A percentile compares a stretch with the other conserved stretches of the same genome.
These are phyloP conservation scores for Apotomis capreana DNA, from an alignment of 2,888 invertebrate species.

Conservation along the genomic window DNA sequence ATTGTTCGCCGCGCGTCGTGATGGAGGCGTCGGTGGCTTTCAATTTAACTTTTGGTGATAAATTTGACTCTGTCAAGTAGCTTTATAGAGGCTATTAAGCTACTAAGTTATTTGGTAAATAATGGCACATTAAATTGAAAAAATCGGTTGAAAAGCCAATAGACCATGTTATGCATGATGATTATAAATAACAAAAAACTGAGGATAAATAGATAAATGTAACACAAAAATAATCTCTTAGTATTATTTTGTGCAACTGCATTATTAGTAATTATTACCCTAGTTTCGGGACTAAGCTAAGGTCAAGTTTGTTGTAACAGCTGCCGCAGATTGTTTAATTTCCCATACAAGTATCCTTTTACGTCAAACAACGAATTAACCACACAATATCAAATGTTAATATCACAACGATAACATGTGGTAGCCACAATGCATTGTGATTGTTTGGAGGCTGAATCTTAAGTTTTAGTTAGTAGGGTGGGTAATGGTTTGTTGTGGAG, in stretches of 20 bases:
- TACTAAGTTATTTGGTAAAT: background rate
- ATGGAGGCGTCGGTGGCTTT: constrained; percentile 19
- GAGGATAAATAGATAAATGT: too few species aligned
- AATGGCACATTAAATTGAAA: too few species aligned
- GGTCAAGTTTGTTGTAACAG: constrained; percentile 47
- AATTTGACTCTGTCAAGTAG: constrained; percentile 22
- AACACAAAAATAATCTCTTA: too few species aligned
- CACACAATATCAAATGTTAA: constrained; percentile 68
- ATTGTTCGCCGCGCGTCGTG: constrained; percentile 45
- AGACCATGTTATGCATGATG: too few species aligned
- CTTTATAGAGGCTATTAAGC: background rate
- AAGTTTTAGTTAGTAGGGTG: constrained; percentile 62
- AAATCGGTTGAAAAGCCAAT: too few species aligned
- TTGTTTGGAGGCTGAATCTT: constrained; percentile 66
- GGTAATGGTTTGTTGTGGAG: constrained; percentile 63
- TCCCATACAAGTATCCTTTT: constrained; percentile 64
- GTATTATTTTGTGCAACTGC: background rate
- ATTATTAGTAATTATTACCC: constrained; percentile 11
- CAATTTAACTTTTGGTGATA: constrained; percentile 28
- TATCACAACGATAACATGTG: constrained; percentile 70
- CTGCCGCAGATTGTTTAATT: constrained; percentile 55
- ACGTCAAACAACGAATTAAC: constrained; percentile 65
- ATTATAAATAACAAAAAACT: too few species aligned
- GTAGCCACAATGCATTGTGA: constrained; percentile 59
- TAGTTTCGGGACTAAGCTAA: constrained; percentile 29